Evolutionary conservation across 2,888 invertebrate species (phyloP), one percentile per base, ranked within the genome.

Genomic region (Tigriopus californicus): DNA sequence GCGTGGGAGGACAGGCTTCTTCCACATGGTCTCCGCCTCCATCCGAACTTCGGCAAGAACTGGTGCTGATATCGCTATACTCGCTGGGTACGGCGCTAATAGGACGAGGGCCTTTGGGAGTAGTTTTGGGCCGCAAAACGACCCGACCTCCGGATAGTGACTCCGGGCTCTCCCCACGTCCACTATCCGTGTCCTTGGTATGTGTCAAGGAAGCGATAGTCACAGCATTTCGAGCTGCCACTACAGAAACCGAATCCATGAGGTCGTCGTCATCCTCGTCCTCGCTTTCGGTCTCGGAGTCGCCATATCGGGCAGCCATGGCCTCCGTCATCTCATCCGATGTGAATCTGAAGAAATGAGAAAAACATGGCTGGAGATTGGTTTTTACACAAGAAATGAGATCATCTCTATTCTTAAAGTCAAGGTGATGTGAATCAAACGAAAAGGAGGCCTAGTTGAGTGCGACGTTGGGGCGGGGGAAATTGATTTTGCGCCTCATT

Each of bases 211-310:
- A 49, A 20, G 20, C 20, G n/a, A 12, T 15, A 22, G 15, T 10
- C 15, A n/a, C 20, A 22, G 22, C 25, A 52, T 15, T 24, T 12
- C 25, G 5, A 10, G 42, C 20, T 18, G 44, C 56, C 42, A 56
- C 56, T 22, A 56, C 46, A n/a, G 56, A 56, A 5, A 56, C 56
- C 15, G 25, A 24, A 46, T 56, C 56, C 24, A 56, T 13, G 24
- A 44, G 20, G 20, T 56, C 56, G 33, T 60, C 55, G 22, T 46
- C 41, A 12, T 60, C 60, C 12, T 60, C 60, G 18, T 60, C 60
- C 5, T 60, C 60, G n/a, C 56, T 57, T 41, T 60, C 60, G 2
- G 54, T 56, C 40, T 60, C 60, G 1, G 60, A 60, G 4, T 56
- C 56, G 13, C 56, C 60, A 42, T 47, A 60, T 18, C 41, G 33